Evolutionary conservation across 2,113 vertebrate genomes (phyloP).

Genomic region (Macrotus californicus): DNA sequence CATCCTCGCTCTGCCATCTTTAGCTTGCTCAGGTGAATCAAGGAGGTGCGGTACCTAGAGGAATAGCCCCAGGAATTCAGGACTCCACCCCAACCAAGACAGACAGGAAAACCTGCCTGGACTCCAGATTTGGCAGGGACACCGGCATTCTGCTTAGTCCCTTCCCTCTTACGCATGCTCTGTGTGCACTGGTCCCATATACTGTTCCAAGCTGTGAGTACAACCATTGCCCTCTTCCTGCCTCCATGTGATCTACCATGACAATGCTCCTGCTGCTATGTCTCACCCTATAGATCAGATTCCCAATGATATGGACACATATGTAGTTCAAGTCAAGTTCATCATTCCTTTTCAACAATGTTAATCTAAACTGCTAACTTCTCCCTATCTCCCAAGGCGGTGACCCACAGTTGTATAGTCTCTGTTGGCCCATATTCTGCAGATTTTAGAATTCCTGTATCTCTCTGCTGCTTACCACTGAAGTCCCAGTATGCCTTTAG

Average conservation of each 20-base stretch:
- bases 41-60: neutral
- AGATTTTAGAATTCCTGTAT: neutral
- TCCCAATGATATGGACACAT: neutral
- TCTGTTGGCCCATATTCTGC: neutral
- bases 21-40: neutral
- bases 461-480: neutral
- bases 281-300: neutral
- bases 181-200: neutral
- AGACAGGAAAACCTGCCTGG: neutral
- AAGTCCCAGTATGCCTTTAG: neutral
- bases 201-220: neutral
- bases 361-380: neutral
- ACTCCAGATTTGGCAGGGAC: neutral
- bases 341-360: neutral
- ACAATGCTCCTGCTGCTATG: too few relatives aligned
- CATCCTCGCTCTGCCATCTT: neutral
- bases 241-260: rapidly evolving
- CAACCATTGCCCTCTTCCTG: neutral
- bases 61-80: neutral
- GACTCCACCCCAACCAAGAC: neutral
- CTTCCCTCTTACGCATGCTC: neutral
- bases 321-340: neutral
- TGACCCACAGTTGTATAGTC: neutral
- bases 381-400: neutral
- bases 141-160: neutral